phyloP scores from a whole-genome alignment of 2,888 invertebrate species.

The Apotomis betuletana region DNA sequence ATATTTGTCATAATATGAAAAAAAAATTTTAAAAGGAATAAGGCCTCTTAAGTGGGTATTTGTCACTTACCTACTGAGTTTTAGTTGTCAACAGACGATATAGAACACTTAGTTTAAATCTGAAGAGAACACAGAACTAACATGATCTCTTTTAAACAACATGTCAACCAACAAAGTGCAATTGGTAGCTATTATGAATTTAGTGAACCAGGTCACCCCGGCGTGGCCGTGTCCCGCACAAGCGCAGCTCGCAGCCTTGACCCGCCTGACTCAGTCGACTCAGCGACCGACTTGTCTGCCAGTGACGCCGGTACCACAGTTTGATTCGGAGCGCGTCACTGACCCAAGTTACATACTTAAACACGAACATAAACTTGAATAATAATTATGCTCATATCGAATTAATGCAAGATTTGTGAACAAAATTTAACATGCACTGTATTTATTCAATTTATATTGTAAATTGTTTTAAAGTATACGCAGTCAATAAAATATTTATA shows the following conservation, averaged over 20 bases:
- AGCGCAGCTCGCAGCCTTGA: constrained; percentile 66
- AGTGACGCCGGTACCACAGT: constrained; percentile 3
- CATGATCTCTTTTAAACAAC: background rate
- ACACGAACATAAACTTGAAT: too few relatives aligned
- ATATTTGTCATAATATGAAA: too few relatives aligned
- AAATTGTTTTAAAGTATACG: too few relatives aligned
- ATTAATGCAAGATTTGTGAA: too few relatives aligned
- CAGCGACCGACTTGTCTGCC: constrained; percentile 28
- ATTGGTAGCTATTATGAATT: constrained; percentile 63
- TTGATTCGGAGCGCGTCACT: constrained; percentile 17
- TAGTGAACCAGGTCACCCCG: constrained; percentile 65
- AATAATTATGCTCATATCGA: too few relatives aligned
- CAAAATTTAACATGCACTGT: too few relatives aligned
- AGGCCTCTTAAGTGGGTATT: too few relatives aligned
- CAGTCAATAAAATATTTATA: too few relatives aligned
- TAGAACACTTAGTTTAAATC: background rate
- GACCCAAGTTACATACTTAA: constrained; percentile 13
- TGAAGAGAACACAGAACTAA: background rate
- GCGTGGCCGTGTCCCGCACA: constrained; percentile 51
- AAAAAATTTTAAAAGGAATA: too few relatives aligned
- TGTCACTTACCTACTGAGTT: too few relatives aligned
- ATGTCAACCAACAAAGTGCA: constrained; percentile 41
- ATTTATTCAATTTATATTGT: too few relatives aligned
- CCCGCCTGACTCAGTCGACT: constrained; percentile 46
- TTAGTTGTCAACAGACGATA: too few relatives aligned